These are phyloP conservation scores for Nothura maculosa DNA, from an alignment of 2,797 vertebrate species.

Conservation along the genomic window DNA sequence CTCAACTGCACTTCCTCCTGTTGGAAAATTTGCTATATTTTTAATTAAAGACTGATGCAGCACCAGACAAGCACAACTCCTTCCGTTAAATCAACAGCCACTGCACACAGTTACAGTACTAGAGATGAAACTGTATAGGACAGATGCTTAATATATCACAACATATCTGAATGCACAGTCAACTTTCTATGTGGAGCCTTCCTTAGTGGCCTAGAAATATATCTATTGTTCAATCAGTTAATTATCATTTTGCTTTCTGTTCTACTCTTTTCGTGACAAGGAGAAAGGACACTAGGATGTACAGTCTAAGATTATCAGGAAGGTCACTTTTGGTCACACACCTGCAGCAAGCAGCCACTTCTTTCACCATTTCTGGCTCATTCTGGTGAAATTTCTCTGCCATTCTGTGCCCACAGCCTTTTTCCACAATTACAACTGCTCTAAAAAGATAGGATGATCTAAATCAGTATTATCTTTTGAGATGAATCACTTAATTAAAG, in stretches of 20 bases:
- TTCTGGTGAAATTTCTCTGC: background rate
- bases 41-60: background rate
- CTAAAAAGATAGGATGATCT: background rate
- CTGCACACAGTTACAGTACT: background rate
- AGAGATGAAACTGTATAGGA: background rate
- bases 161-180: background rate
- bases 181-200: background rate
- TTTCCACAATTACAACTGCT: background rate
- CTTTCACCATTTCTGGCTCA: background rate
- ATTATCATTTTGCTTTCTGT: background rate
- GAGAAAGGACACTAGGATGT: background rate
- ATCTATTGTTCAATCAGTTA: background rate
- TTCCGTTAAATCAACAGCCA: background rate
- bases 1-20: background rate
- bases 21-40: rapidly evolving
- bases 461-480: background rate
- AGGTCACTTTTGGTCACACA: background rate
- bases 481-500: slow-evolving; percentile 13
- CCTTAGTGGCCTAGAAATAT: background rate
- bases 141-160: background rate
- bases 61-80: rapidly evolving
- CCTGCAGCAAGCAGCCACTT: rapidly evolving
- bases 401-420: background rate
- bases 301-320: background rate
- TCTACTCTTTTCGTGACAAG: background rate